These are phyloP conservation scores for Netelia inedita DNA, from an alignment of 2,888 invertebrate genomes.

Conservation along the genomic window DNA sequence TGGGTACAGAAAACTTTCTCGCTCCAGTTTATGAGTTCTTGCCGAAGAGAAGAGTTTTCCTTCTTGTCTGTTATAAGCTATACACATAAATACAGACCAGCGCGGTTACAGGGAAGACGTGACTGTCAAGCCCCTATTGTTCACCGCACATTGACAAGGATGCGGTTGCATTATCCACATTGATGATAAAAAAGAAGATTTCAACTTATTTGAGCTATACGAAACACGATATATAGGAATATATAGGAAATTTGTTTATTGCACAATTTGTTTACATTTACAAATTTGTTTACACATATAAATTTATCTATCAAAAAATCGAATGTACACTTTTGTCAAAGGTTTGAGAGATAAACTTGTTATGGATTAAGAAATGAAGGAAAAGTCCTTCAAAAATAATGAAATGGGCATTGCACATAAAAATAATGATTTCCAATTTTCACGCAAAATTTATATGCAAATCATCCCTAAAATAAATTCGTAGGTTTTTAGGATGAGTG, in stretches of 20 bases:
- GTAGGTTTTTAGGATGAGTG: no score
- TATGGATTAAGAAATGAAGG: neutral
- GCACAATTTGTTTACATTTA: no score
- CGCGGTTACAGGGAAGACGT: neutral
- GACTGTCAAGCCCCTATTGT: slow-evolving; percentile 23
- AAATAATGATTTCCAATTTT: no score
- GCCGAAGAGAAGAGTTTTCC: slow-evolving; percentile 26
- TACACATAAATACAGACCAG: neutral
- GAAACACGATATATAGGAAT: neutral
- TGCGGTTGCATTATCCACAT: neutral
- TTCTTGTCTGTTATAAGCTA: slow-evolving; percentile 30
- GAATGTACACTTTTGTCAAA: no score
- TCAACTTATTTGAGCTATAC: slow-evolving; percentile 3
- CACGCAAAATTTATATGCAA: no score
- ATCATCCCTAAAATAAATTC: no score
- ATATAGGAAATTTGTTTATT: no score
- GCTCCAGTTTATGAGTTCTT: slow-evolving; percentile 24
- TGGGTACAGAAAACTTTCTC: slow-evolving; percentile 47
- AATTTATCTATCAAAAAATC: neutral
- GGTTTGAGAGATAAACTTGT: no score
- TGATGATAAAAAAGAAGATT: neutral
- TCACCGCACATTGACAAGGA: slow-evolving; percentile 11
- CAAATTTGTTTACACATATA: no score
- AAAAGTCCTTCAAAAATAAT: neutral
- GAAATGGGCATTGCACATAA: no score